Base-by-base conservation (phyloP, 2,888 invertebrate species). In the Cinara cedri region DNA sequence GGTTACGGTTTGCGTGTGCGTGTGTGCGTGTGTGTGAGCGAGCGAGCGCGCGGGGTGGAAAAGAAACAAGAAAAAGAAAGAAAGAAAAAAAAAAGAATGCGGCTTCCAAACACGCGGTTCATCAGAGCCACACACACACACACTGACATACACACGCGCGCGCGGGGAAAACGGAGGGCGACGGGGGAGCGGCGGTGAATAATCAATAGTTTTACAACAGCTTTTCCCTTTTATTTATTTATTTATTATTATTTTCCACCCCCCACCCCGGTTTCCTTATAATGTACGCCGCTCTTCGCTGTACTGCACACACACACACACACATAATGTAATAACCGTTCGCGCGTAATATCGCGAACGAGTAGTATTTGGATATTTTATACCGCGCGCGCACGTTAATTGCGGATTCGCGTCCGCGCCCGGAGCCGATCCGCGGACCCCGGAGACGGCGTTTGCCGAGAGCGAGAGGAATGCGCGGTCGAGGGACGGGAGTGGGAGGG, bases 201-300 rank as follows among this genome's bases (percentile, higher is more conserved):
- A 78, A 78, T 78, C 78, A 78, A 78, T 78, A 78, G 78, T 78
- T 78, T 78, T 78, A 78, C 68, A 76, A 78, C 78, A 78, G 68
- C 68, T 68, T 78, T 75, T 75, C 63, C 74, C 65, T 75, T 75
- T 34, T 34, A 34, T 63, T 42, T 60, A 1, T 34, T 60, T 57
- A 21, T 60, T 42, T 63, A 19, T 63, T 51, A 49, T 74, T 66
- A 68, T 78, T 57, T 78, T 55, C 57, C 66, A 46, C 54, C 54
- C 51, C 54, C 42, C 34, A 21, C 74, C 51, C 26, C n/a, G n/a
- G 34, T 34, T 34, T 34, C 34, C 34, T 34, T n/a, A n/a, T n/a
- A n/a, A n/a, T n/a, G n/a, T n/a, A 34, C 6, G 3, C 6, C 34
- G 34, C 34, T 34, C 34, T 34, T 34, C 34, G 49, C 49, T 26